A percentile compares a stretch with the other conserved stretches of the same genome.
Evolutionary conservation across 2,113 vertebrate species (phyloP).

Genomic region (Chaetorhynchus papuensis): DNA sequence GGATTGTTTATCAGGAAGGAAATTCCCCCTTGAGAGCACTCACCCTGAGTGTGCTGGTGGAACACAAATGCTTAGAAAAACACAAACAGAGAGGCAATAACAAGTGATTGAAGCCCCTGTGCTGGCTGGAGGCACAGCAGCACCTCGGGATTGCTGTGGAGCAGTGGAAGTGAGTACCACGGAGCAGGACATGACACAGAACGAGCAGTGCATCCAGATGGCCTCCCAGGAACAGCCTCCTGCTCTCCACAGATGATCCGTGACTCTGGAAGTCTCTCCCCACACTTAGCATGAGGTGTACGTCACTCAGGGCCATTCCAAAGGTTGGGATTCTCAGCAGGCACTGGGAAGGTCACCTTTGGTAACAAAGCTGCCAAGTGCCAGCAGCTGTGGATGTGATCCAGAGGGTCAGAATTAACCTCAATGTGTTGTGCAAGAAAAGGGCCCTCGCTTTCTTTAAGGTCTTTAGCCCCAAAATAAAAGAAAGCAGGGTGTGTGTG

Average conservation of each 20-base stretch:
- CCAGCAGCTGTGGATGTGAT: neutral
- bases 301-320: neutral
- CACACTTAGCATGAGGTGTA: fast-evolving
- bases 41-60: neutral
- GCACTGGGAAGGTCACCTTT: neutral
- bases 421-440: neutral
- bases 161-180: neutral
- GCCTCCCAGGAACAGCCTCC: neutral
- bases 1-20: conserved; percentile 57
- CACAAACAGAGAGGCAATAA: neutral
- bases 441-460: neutral
- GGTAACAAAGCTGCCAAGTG: neutral
- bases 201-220: neutral
- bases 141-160: neutral
- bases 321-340: neutral
- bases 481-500: neutral
- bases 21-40: conserved; percentile 34
- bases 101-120: neutral
- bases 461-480: neutral
- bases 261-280: neutral
- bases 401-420: neutral
- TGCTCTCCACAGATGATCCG: neutral
- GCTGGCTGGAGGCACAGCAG: neutral
- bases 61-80: conserved; percentile 40
- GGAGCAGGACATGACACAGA: neutral